These are phyloP conservation scores for Eretmochelys imbricata DNA, from an alignment of 2,113 vertebrate genomes.

Conservation along the genomic window DNA sequence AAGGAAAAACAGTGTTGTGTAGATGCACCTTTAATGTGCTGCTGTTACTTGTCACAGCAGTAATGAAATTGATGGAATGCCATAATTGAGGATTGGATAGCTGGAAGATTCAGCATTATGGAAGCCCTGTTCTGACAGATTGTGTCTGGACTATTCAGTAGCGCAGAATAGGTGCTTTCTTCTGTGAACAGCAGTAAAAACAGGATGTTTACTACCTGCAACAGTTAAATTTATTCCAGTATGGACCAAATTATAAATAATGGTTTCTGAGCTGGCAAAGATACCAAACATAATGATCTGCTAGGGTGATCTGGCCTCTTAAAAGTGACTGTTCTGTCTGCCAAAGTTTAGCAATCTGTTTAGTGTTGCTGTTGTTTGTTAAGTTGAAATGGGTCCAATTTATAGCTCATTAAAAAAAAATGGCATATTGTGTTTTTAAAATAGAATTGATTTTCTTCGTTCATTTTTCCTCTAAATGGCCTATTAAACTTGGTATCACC, in stretches of 20 bases:
- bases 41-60: conserved; percentile 42
- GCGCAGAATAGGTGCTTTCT: conserved; percentile 31
- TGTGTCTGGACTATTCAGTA: not conserved
- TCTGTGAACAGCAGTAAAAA: conserved; percentile 2
- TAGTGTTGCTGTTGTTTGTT: not conserved
- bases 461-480: not conserved
- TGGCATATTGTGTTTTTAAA: not conserved
- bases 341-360: not conserved
- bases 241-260: not conserved
- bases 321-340: not conserved
- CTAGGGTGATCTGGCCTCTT: not conserved
- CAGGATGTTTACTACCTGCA: conserved; percentile 3
- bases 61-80: conserved; percentile 45
- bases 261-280: not conserved
- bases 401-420: conserved; percentile 31
- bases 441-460: not conserved
- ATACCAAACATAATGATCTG: not conserved
- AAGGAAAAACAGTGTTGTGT: not conserved
- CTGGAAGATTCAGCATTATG: conserved; percentile 28
- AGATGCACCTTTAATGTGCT: not conserved
- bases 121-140: not conserved
- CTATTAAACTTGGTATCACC: not conserved
- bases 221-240: conserved; percentile 31
- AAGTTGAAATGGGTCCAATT: not conserved
- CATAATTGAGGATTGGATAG: not conserved